Percentiles rank a stretch among this genome's conserved stretches.
Conservation (phyloP, 2,888 invertebrate genomes). For the Drosophila testacea region DNA sequence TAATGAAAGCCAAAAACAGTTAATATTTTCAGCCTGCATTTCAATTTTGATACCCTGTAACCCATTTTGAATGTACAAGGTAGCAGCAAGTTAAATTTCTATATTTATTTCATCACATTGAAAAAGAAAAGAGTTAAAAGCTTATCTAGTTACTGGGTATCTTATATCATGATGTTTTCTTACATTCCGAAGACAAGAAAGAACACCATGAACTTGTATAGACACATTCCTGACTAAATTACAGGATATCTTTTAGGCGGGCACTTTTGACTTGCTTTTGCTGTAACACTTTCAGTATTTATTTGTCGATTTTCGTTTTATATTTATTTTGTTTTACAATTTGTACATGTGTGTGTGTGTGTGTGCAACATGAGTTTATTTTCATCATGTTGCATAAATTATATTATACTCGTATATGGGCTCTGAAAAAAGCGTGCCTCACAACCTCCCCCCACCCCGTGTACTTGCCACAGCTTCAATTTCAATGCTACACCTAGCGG, state of each 20-base stretch:
- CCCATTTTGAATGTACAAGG: not conserved
- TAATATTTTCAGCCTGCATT: not conserved
- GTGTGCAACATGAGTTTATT: conserved; percentile 35
- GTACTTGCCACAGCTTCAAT: not conserved
- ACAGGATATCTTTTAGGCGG: not conserved
- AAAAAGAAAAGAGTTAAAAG: no score
- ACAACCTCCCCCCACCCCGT: not conserved
- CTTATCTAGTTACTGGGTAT: no score
- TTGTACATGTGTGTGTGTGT: conserved; percentile 15
- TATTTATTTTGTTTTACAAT: conserved; percentile 20
- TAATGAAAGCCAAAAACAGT: not conserved
- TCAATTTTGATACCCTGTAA: conserved; percentile 9
- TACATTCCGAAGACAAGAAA: no score
- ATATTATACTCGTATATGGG: conserved; percentile 16
- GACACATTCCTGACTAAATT: not conserved
- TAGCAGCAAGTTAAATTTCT: not conserved
- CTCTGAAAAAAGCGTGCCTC: conserved; percentile 1
- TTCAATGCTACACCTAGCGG: not conserved
- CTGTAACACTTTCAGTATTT: conserved; percentile 16
- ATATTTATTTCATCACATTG: no score
- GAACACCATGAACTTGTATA: not conserved
- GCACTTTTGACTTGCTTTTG: not conserved
- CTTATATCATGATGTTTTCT: no score
- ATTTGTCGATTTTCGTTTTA: conserved; percentile 14
- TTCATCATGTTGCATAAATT: conserved; percentile 51